Percentiles rank a stretch among this genome's conserved stretches.
phyloP scores from a whole-genome alignment of 2,888 invertebrate species.

The Drosophila barbarae region DNA sequence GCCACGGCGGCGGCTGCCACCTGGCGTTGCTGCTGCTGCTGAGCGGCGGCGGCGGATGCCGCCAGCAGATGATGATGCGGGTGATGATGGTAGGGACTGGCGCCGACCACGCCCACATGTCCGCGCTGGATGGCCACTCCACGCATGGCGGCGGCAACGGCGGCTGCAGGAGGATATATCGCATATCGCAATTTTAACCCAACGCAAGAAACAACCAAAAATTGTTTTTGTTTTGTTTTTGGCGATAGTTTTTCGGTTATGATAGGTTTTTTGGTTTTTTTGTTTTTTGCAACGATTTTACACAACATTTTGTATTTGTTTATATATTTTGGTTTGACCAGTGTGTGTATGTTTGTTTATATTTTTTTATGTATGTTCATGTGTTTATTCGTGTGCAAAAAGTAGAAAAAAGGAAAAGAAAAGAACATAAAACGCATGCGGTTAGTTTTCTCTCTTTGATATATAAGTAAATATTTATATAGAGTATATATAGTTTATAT shows the following conservation, averaged over 20 bases:
- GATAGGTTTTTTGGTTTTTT: constrained; percentile 21
- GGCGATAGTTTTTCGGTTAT: constrained; percentile 44
- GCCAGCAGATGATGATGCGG: constrained; percentile 82
- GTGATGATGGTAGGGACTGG: constrained; percentile 78
- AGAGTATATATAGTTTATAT: constrained; percentile 37
- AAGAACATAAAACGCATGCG: constrained; percentile 79
- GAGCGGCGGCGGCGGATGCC: constrained; percentile 83
- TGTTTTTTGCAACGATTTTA: constrained; percentile 63
- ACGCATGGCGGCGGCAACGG: constrained; percentile 84
- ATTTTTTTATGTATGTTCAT: constrained; percentile 47
- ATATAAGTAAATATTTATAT: constrained; percentile 61
- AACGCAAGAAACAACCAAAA: constrained; percentile 40
- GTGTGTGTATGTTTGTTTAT: constrained; percentile 49
- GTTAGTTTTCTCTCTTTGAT: constrained; percentile 76
- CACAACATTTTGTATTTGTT: constrained; percentile 58
- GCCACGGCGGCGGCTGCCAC: constrained; percentile 82
- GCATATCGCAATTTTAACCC: constrained; percentile 32
- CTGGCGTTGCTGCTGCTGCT: constrained; percentile 76
- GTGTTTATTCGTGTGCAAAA: constrained; percentile 73
- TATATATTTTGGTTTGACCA: constrained; percentile 52
- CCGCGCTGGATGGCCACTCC: constrained; percentile 91
- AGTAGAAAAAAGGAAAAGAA: constrained; percentile 77
- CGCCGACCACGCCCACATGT: constrained; percentile 82
- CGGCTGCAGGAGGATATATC: constrained; percentile 57
- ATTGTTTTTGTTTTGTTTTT: constrained; percentile 41